Evolutionary conservation across 2,113 vertebrate species (phyloP).

Genomic region (Xenopus tropicalis): DNA sequence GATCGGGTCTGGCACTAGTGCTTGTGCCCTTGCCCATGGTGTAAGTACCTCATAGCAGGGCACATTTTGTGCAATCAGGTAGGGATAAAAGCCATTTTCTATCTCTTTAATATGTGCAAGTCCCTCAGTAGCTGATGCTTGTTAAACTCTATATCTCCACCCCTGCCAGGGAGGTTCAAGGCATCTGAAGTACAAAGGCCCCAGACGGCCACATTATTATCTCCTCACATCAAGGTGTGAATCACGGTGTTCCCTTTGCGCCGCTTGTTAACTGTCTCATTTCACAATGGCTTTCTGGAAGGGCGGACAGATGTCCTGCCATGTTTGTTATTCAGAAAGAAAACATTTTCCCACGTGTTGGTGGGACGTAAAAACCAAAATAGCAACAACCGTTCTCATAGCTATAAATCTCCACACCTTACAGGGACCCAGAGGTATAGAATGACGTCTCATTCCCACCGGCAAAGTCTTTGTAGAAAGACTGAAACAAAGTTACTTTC

Average conservation of each 20-base stretch:
- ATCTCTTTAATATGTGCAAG: neutral
- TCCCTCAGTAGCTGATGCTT: neutral
- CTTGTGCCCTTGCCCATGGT: too few relatives aligned
- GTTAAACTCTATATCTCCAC: neutral
- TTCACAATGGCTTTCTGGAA: slow-evolving; percentile 11
- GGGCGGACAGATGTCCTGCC: neutral
- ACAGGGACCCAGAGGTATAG: too few relatives aligned
- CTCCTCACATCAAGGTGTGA: slow-evolving; percentile 32
- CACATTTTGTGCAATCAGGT: too few relatives aligned
- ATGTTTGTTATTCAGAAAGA: neutral
- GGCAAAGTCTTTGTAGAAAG: too few relatives aligned
- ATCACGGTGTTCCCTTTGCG: neutral
- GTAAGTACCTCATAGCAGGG: too few relatives aligned
- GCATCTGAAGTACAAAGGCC: slow-evolving; percentile 3
- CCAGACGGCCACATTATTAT: neutral
- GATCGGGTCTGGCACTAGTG: too few relatives aligned
- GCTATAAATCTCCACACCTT: too few relatives aligned
- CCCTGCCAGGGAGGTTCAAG: neutral
- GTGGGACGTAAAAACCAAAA: neutral
- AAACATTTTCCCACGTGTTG: neutral
- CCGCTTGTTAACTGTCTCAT: slow-evolving; percentile 1
- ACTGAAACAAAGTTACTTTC: too few relatives aligned
- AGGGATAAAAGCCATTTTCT: too few relatives aligned
- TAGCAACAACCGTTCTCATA: neutral
- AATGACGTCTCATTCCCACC: too few relatives aligned